Base-by-base conservation (phyloP, 2,888 invertebrate species). In the Melinaea marsaeus region DNA sequence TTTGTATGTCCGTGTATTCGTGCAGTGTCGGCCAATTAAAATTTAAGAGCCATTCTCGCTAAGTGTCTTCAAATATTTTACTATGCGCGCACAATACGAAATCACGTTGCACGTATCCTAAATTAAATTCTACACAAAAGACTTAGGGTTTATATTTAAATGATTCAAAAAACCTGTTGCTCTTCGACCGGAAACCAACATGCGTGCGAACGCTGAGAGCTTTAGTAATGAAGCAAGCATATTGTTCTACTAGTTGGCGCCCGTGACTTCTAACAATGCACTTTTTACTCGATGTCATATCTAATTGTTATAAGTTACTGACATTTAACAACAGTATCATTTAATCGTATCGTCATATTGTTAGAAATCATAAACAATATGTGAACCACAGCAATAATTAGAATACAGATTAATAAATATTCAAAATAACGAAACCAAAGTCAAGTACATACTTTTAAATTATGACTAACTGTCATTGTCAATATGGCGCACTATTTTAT, bases 21-120 rank as follows among this genome's bases (percentile, higher is more conserved):
- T 57, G 62, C 58, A 63, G 66, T 84, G 84, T 83, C 84, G 81
- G 84, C 82, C 82, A 87, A 86, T 87, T 86, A 85, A 78, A 75
- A 76, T 76, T 79, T 78, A 73, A 71, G 72, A 72, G 72, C 65
- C 70, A 72, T 72, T 71, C 71, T 64, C 66, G 66, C 60, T 67
- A 67, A 60, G 71, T 67, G 62, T 70, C 66, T 71, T 69, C 68
- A 72, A 72, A 72, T 72, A 73, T 71, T 72, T 66, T 69, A 65
- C 62, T 61, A 65, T 63, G 66, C 72, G 61, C 61, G 61, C 62
- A 68, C 63, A 68, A 65, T 70, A 63, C 58, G 61, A 63, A 61
- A 63, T 37, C 58, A 51, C 32, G 45, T 22, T 32, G 4, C 6
- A 6, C 46, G 7, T 60, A 33, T 58, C 64, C 67, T 47, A 79